Evolutionary conservation across 1,140 invertebrate genomes (phyloP).

Genomic region (Drosophila nebulosa): DNA sequence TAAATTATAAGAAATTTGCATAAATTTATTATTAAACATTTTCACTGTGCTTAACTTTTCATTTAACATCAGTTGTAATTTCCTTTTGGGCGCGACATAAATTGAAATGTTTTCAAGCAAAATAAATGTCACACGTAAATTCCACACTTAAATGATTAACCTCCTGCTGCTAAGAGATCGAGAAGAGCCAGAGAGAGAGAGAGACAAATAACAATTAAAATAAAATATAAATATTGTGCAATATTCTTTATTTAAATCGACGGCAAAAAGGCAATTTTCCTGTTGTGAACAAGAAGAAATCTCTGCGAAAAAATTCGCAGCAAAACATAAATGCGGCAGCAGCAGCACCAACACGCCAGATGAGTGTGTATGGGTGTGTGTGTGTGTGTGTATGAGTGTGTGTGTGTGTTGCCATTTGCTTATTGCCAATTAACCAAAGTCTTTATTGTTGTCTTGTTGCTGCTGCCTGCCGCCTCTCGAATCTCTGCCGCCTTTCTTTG

Average conservation of each 20-base stretch:
- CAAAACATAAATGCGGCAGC: conserved; percentile 63
- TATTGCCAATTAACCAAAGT: conserved; percentile 76
- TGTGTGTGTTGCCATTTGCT: conserved; percentile 65
- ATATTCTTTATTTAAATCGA: conserved; percentile 36
- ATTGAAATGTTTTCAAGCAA: conserved; percentile 56
- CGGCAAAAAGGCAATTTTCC: conserved; percentile 34
- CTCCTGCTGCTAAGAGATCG: conserved; percentile 11
- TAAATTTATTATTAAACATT: background rate
- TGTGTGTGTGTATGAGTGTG: conserved; percentile 4
- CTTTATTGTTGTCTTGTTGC: conserved; percentile 71
- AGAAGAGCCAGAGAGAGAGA: conserved; percentile 2
- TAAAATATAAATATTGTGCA: conserved; percentile 72
- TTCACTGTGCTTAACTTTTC: background rate
- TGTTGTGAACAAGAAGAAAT: conserved; percentile 43
- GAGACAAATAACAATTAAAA: conserved; percentile 59
- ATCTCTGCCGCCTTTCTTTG: conserved; percentile 7
- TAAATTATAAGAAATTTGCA: background rate
- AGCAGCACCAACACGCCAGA: too few relatives aligned
- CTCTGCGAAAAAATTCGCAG: conserved; percentile 42
- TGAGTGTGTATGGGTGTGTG: background rate
- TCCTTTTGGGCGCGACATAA: background rate
- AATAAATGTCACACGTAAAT: conserved; percentile 57
- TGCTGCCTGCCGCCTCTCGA: background rate
- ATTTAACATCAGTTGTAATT: background rate
- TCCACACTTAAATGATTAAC: conserved; percentile 56